Evolutionary conservation across 2,113 vertebrate species (phyloP), one percentile per base, ranked within the genome.

Genomic region (Passer domesticus): DNA sequence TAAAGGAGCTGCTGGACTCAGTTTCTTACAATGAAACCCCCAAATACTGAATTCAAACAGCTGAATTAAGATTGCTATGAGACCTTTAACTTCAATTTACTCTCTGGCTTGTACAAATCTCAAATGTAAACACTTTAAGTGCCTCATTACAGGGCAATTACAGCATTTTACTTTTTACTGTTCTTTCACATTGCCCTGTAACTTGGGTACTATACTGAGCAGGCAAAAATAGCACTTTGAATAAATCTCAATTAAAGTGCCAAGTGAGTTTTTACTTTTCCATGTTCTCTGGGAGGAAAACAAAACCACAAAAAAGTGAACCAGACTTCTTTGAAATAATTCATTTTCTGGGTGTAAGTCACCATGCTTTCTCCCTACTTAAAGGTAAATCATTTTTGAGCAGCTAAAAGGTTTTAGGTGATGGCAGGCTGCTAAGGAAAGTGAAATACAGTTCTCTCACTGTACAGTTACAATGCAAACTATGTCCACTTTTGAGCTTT

Each of bases 191-290:
- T 88, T 95, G 86, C 82, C 87, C 92, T 59, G 60, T 86, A 95
- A 93, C 68, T 70, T 23, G 33, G 75, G 83, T 80, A 63, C 50
- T 70, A 15, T 33, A 89, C 1, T 8, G 15, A 86, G 49, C 79
- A 78, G 66, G 85, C 63, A 69, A 79, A 90, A 95, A 75, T 1
- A 88, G 43, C 64, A 81, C 52, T 44, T 88, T 5, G 75, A 90
- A 47, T 91, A 93, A 90, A 85, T 87, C 67, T 92, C 68, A 94
- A 10, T 91, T 90, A 91, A 88, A 75, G 64, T 47, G 63, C 59
- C 62, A 79, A 92, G 62, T 28, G 50, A 83, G 43, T 74, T 95
- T 92, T 95, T 58, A 33, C n/a, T 88, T 91, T 82, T 10, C 39
- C 33, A 35, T 56, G 39, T 33, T 78, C 62, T 82, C 28, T 19